Conservation (phyloP, 2,113 vertebrate genomes). For the Marmota monax region DNA sequence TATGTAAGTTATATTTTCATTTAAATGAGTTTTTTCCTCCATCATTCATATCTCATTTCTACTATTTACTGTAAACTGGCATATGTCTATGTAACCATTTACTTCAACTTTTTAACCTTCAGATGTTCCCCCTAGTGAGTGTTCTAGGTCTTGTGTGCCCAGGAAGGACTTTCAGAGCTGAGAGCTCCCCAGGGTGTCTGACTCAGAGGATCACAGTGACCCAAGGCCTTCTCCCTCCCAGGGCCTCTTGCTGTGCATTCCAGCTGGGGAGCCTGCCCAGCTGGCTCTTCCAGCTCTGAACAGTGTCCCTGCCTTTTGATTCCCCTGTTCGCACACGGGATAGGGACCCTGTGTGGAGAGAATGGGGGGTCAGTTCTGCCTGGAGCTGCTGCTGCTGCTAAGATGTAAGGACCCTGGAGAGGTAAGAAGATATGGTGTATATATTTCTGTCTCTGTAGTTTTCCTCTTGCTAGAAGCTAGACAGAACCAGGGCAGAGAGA, state of each 20-base stretch:
- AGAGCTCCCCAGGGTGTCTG: conserved; percentile 75
- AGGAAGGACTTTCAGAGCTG: conserved; percentile 55
- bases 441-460: neutral
- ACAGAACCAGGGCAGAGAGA: neutral
- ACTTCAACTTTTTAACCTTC: neutral
- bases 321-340: conserved; percentile 29
- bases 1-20: neutral
- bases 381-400: conserved; percentile 67
- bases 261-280: conserved; percentile 41
- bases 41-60: neutral
- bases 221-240: conserved; percentile 63
- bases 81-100: neutral
- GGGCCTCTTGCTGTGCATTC: conserved; percentile 64
- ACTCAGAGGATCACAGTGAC: conserved; percentile 74
- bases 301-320: neutral
- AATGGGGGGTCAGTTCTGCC: conserved; percentile 57
- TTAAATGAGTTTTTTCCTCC: neutral
- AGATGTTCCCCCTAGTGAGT: neutral
- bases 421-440: neutral
- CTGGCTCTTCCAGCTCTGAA: neutral
- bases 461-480: neutral
- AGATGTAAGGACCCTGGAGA: conserved; percentile 60
- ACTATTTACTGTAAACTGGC: neutral
- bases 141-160: neutral
- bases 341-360: neutral